Conservation (phyloP, 2,888 invertebrate species). For the Disparrhopalites patrizii region DNA sequence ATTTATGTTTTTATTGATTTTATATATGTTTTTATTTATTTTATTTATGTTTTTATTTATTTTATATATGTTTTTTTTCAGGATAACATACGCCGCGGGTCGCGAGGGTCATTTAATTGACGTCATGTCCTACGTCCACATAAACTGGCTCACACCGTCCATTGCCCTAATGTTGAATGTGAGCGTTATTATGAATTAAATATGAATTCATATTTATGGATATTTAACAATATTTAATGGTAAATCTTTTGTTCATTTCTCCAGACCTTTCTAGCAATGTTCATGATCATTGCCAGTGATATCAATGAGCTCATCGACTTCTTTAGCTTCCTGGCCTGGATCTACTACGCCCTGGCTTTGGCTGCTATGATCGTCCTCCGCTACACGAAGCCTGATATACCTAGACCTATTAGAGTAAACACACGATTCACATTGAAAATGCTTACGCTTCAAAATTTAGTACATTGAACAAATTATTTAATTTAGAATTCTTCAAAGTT, state of each 20-base stretch:
- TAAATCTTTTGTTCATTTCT: conserved; percentile 19
- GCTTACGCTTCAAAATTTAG: no score
- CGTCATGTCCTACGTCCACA: conserved; percentile 33
- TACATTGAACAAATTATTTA: no score
- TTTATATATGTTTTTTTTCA: conserved; percentile 19
- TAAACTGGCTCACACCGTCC: conserved; percentile 20
- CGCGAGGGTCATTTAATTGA: conserved; percentile 31
- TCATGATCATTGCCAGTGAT: conserved; percentile 89
- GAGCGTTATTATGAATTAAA: conserved; percentile 21
- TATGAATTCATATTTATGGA: not conserved
- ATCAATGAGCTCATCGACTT: conserved; percentile 93
- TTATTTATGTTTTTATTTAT: no score
- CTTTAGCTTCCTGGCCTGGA: conserved; percentile 87
- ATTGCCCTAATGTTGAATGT: conserved; percentile 34
- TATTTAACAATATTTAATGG: not conserved
- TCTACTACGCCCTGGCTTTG: conserved; percentile 80
- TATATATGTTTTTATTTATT: not conserved
- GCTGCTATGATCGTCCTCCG: conserved; percentile 69
- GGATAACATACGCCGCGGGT: conserved; percentile 32
- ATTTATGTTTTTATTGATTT: not conserved
- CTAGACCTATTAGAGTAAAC: conserved; percentile 67
- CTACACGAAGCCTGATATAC: conserved; percentile 63
- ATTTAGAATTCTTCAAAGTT: no score
- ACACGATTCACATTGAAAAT: no score
- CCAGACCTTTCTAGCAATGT: conserved; percentile 75